phyloP scores from a whole-genome alignment of 2,113 vertebrate genomes.

The Phoxinus phoxinus region DNA sequence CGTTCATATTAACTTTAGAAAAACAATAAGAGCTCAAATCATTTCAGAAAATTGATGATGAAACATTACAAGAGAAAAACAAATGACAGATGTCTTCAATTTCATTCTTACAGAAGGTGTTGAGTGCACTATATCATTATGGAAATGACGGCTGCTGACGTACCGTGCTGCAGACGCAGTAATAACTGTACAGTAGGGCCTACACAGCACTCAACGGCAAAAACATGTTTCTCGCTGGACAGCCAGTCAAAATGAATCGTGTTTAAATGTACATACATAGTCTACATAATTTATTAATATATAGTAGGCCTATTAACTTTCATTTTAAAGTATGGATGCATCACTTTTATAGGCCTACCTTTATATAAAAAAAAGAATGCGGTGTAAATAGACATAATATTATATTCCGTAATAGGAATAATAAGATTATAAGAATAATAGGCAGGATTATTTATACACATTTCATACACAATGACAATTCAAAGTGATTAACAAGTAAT shows the following conservation, averaged over 20 bases:
- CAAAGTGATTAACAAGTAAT: too few relatives aligned
- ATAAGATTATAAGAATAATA: too few relatives aligned
- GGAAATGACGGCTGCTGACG: neutral
- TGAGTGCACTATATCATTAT: neutral
- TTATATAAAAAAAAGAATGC: neutral
- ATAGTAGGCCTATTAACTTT: neutral
- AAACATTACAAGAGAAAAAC: too few relatives aligned
- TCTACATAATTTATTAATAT: neutral
- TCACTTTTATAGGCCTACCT: neutral
- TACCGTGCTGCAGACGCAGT: neutral
- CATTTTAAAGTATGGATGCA: neutral
- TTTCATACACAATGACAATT: too few relatives aligned
- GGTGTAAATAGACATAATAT: too few relatives aligned
- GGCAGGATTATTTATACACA: too few relatives aligned
- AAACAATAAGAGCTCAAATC: too few relatives aligned
- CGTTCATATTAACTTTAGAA: too few relatives aligned
- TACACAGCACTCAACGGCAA: neutral
- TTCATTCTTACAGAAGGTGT: too few relatives aligned
- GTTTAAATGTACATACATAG: neutral
- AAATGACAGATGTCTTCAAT: too few relatives aligned
- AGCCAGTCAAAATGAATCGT: neutral
- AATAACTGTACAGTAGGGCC: neutral
- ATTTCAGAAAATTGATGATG: too few relatives aligned
- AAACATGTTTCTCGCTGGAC: neutral
- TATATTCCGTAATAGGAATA: too few relatives aligned